phyloP scores from a whole-genome alignment of 1,140 invertebrate genomes.

The Sycophila sp. region DNA sequence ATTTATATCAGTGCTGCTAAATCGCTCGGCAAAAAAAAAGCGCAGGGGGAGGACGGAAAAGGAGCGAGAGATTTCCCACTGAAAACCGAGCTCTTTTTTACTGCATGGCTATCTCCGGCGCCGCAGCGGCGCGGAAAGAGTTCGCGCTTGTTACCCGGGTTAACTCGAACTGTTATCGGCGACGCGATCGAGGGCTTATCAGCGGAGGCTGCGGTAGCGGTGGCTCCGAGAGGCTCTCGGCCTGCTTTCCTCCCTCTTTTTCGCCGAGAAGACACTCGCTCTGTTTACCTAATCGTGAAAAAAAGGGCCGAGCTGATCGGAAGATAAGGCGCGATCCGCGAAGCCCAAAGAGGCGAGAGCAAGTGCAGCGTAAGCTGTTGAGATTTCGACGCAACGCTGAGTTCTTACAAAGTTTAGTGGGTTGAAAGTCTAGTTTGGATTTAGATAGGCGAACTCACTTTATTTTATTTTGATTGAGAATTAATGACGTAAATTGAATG shows the following conservation, averaged over 20 bases:
- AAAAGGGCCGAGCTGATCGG: slow-evolving; percentile 3
- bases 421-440: too few relatives aligned
- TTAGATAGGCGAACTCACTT: too few relatives aligned
- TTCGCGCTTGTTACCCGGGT: slow-evolving; percentile 32
- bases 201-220: not conserved
- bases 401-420: not conserved
- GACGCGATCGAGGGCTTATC: slow-evolving; percentile 45
- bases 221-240: not conserved
- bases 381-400: not conserved
- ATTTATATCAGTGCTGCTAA: slow-evolving; percentile 52
- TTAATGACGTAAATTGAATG: too few relatives aligned
- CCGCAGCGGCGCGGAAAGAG: not conserved
- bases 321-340: slow-evolving; percentile 1
- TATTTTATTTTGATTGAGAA: too few relatives aligned
- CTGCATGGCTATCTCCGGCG: not conserved
- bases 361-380: not conserved
- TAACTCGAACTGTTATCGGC: slow-evolving; percentile 53
- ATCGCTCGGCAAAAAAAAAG: slow-evolving; percentile 28
- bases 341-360: not conserved
- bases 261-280: slow-evolving; percentile 4
- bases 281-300: not conserved
- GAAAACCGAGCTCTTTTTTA: slow-evolving; percentile 22
- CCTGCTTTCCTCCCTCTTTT: slow-evolving; percentile 37
- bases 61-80: too few relatives aligned
- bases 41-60: too few relatives aligned